phyloP scores from a whole-genome alignment of 2,888 invertebrate genomes.

The Colostygia pectinataria region DNA sequence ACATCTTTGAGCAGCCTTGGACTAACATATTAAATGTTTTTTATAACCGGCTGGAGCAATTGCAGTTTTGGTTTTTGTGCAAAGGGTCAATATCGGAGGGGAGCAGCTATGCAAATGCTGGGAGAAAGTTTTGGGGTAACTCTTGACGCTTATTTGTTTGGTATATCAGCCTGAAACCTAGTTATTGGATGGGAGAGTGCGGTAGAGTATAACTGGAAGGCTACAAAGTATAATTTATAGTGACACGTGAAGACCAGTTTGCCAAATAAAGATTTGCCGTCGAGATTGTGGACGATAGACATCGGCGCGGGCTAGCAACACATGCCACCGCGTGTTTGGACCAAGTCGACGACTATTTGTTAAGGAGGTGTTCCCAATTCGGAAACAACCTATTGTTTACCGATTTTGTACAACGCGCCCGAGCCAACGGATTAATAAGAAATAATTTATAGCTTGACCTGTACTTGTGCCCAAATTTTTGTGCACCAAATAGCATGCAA shows the following conservation, averaged over 20 bases:
- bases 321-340: constrained; percentile 21
- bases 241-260: constrained; percentile 23
- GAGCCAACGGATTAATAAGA: constrained; percentile 25
- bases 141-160: constrained; percentile 1
- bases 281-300: constrained; percentile 8
- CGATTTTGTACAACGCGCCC: constrained; percentile 23
- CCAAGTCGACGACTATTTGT: constrained; percentile 25
- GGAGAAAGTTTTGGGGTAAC: constrained; percentile 27
- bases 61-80: constrained; percentile 33
- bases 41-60: constrained; percentile 34
- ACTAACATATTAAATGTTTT: constrained; percentile 37
- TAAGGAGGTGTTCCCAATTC: constrained; percentile 33
- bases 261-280: constrained; percentile 22
- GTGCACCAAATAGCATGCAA: constrained; percentile 43
- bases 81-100: constrained; percentile 24
- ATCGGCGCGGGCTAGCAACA: constrained; percentile 28
- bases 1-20: constrained; percentile 51
- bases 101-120: constrained; percentile 11
- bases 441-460: constrained; percentile 25
- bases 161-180: constrained; percentile 2
- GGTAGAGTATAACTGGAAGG: background rate
- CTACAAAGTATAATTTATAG: constrained; percentile 6
- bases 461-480: constrained; percentile 19
- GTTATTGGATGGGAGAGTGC: background rate
- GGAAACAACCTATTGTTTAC: constrained; percentile 33